These are phyloP conservation scores for Thalassarche chlororhynchos DNA, from an alignment of 2,113 vertebrate genomes.

Conservation along the genomic window DNA sequence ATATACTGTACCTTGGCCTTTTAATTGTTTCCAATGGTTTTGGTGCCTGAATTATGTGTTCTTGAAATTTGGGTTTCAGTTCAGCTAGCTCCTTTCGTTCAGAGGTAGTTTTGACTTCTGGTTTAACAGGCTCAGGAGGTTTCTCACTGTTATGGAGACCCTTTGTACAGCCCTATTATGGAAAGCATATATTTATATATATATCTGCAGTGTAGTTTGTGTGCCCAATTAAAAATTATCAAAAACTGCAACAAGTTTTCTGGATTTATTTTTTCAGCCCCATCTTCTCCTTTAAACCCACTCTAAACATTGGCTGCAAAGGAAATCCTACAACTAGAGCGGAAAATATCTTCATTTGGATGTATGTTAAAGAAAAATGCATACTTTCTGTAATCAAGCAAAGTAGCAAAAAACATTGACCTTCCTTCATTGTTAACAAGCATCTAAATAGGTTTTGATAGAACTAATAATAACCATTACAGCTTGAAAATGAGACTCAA, in stretches of 20 bases:
- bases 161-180: conserved; percentile 91
- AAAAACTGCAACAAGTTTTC: not conserved
- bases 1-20: conserved; percentile 86
- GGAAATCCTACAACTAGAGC: not conserved
- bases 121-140: conserved; percentile 92
- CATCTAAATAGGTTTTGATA: not conserved
- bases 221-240: not conserved
- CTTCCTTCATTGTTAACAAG: not conserved
- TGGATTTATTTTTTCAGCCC: not conserved
- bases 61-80: conserved; percentile 89
- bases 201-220: not conserved
- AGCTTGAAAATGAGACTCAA: not conserved
- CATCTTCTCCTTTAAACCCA: not conserved
- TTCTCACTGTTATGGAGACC: conserved; percentile 95
- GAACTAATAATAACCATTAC: not conserved
- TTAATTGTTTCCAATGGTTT: conserved; percentile 90
- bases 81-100: conserved; percentile 85
- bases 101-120: conserved; percentile 88
- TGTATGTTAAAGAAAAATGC: not conserved
- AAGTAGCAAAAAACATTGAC: not conserved
- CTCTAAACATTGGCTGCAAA: not conserved
- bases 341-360: not conserved
- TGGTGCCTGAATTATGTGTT: conserved; percentile 91
- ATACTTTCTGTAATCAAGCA: not conserved
- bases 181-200: not conserved